A percentile compares a stretch with the other conserved stretches of the same genome.
These are phyloP conservation scores for Brachypteracias leptosomus DNA, from an alignment of 2,113 vertebrate genomes.

Conservation along the genomic window DNA sequence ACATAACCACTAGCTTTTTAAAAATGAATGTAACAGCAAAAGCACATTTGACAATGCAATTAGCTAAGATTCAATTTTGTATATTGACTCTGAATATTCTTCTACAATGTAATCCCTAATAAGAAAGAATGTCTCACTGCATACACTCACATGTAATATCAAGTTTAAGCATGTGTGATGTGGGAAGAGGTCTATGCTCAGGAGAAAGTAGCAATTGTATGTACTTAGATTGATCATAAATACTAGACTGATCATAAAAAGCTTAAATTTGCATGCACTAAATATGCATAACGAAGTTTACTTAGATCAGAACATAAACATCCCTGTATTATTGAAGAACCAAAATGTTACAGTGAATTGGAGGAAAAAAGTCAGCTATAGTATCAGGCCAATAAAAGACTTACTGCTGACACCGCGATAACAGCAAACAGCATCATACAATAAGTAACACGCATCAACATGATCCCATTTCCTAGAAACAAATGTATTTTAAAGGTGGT, in stretches of 20 bases:
- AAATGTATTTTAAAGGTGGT: background rate
- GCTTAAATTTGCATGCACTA: background rate
- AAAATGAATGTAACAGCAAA: background rate
- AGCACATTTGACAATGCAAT: background rate
- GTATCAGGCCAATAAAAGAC: background rate
- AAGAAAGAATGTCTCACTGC: background rate
- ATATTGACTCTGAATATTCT: background rate
- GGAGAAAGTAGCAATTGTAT: background rate
- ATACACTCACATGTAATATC: background rate
- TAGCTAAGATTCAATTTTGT: background rate
- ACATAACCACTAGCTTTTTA: background rate
- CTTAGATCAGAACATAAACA: background rate
- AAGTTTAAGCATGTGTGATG: background rate
- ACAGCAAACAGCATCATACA: background rate
- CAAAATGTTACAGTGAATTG: background rate
- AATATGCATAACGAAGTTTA: background rate
- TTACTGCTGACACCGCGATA: background rate
- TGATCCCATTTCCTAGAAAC: background rate
- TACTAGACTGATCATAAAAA: rapidly evolving
- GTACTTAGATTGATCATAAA: background rate
- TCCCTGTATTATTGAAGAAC: background rate
- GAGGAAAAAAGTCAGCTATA: background rate
- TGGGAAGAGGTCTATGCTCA: background rate
- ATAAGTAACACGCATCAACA: background rate
- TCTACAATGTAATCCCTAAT: background rate